Base-by-base conservation (phyloP, 2,113 vertebrate species). In the Barbus barbus region DNA sequence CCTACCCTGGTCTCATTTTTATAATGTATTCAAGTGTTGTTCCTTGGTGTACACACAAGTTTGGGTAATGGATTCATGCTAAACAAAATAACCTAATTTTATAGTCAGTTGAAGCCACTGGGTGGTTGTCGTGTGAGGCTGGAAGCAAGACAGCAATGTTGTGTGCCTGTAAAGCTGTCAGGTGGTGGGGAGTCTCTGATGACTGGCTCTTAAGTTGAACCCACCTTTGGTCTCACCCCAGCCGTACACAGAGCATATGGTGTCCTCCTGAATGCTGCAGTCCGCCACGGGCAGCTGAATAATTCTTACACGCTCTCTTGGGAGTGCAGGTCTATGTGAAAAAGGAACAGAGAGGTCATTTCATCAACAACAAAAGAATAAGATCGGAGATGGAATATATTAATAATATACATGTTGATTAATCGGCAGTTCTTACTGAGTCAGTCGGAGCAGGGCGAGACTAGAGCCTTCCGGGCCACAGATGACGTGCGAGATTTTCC, bases 161-260 rank as follows among this genome's bases (percentile, higher is more conserved):
- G 20, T 88, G 24, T 87, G 44, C 41, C 22, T 31, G 44, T 41
- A 33, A 53, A 81, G 38, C 3, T 36, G 56, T 63, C 31, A 75
- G 26, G 13, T 58, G 71, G 31, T 63, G n/a, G 14, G 18, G 4
- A 71, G 38, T 31, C 51, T 61, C 18, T 78, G 9, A 26, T n/a
- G 41, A 56, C 46, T 31, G 16, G 22, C 24, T 72, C 5, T 24
- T n/a, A 67, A 53, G 44, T 44, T 48, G 58, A 77, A 31, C 79
- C 9, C 96, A 99, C 97, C 95, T 97, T 97, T 97, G 88, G 97
- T 99, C 84, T 98, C 96, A 87, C 97, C 97, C 97, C 97, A 99
- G 92, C 97, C 97, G 83, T 97, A 98, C 91, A 97, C 95, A 92
- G 95, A 96, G 92, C 97, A 99, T 20, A 93, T 90, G 31, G 95